Percentiles rank a stretch among this genome's conserved stretches.
phyloP scores from a whole-genome alignment of 2,888 invertebrate genomes.

The Kryphioiulus occultus region DNA sequence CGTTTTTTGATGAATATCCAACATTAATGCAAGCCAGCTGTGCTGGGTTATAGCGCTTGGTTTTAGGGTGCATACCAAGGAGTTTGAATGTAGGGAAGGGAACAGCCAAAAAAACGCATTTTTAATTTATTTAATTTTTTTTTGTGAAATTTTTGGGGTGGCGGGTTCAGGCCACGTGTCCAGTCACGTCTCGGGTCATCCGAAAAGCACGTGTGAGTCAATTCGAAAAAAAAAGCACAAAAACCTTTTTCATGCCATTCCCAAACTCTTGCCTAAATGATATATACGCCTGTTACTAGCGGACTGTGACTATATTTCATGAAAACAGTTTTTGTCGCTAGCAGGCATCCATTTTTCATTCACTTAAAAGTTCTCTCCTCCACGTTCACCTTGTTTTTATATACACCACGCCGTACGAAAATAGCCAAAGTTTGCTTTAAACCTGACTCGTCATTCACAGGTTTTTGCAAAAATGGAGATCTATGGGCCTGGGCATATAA shows the following conservation, averaged over 20 bases:
- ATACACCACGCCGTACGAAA: not conserved
- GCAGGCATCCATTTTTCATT: constrained; percentile 35
- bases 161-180: not conserved
- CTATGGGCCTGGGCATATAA: not conserved
- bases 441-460: not conserved
- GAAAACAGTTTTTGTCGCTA: constrained; percentile 29
- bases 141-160: not conserved
- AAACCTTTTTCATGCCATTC: not conserved
- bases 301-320: not conserved
- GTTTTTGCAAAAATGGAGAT: not conserved
- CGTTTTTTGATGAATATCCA: constrained; percentile 1
- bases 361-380: not conserved
- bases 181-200: not conserved
- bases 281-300: not conserved
- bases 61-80: not conserved
- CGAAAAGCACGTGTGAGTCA: not conserved
- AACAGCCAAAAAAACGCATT: not conserved
- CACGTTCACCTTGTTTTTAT: not conserved
- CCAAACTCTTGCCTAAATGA: not conserved
- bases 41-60: not conserved
- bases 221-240: not conserved
- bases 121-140: no score
- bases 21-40: constrained; percentile 3
- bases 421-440: not conserved
- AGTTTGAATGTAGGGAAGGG: not conserved